These are phyloP conservation scores for Uropsilus gracilis DNA, from an alignment of 2,113 vertebrate species.

Conservation along the genomic window DNA sequence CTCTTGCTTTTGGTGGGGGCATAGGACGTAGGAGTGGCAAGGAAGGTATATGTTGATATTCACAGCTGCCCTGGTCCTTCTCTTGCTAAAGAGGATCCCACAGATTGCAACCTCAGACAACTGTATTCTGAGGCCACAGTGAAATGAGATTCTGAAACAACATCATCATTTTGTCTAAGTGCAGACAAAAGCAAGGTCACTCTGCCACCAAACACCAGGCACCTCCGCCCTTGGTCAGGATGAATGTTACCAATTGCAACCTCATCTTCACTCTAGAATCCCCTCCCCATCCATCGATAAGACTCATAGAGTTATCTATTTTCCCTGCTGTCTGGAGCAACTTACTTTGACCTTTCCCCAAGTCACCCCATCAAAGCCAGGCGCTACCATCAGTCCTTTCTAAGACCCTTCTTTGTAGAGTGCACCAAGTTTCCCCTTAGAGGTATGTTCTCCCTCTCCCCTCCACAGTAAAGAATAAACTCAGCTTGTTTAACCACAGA, in stretches of 20 bases:
- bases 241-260: neutral
- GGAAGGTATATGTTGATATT: neutral
- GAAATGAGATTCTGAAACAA: neutral
- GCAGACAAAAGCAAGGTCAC: neutral
- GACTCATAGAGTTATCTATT: neutral
- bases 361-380: neutral
- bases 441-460: neutral
- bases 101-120: neutral
- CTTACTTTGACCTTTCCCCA: neutral
- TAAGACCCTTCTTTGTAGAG: neutral
- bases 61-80: neutral
- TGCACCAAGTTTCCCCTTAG: rapidly evolving
- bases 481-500: neutral
- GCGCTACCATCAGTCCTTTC: neutral
- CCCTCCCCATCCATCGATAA: neutral
- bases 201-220: neutral
- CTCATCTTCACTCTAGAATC: neutral
- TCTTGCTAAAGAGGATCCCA: neutral
- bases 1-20: neutral
- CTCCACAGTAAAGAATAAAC: neutral
- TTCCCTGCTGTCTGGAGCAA: neutral
- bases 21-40: rapidly evolving
- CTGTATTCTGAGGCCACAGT: neutral
- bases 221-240: neutral
- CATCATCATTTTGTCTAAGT: neutral